Evolutionary conservation across 92 coral and sea anemone genomes (phyloP), one percentile per base, ranked within the genome.

Genomic region (Ricordea florida): DNA sequence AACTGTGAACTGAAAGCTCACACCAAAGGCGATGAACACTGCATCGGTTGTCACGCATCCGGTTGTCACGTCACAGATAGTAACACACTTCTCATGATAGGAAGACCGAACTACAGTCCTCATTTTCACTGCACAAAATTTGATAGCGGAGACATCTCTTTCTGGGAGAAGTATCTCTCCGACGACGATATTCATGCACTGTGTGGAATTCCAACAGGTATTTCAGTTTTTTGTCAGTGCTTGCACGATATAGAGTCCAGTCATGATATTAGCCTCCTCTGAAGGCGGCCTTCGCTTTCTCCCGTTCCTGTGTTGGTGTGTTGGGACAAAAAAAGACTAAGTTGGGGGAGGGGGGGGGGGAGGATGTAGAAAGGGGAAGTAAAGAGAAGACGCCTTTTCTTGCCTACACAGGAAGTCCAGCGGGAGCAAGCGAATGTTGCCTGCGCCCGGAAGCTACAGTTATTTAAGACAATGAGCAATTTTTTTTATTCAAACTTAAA

Each of bases 101-200:
- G 97, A 38, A 78, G 94, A 52, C 92, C 98, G 10, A 94, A 94
- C 56, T 85, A 85, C 69, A 90, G 97, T 6, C 98, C 97, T 31
- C 94, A 92, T 40, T 84, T 89, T 78, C 97, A 79, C 51, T 94
- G 93, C 66, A 89, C 97, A 16, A 92, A 89, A 62, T 94, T 94
- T 79, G 97, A 92, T 58, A 93, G 97, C 10, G 98, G 98, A 2
- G 98, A 94, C 37, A 81, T 94, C 5, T 76, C 98, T 0, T 81
- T 94, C 68, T 94, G 94, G 85, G 98, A 94, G 77, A 76, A 55
- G 31, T 92, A 85, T 42, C 83, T 94, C 62, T 74, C 74, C 14
- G 72, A 84, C 25, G 88, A 79, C 14, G 94, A 94, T 34, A 84
- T 94, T 27, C 76, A 81, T 32, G 62, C 74, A 17, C 65, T 94